These are phyloP conservation scores for Cynocephalus volans DNA, from an alignment of 2,113 vertebrate species.

Conservation along the genomic window DNA sequence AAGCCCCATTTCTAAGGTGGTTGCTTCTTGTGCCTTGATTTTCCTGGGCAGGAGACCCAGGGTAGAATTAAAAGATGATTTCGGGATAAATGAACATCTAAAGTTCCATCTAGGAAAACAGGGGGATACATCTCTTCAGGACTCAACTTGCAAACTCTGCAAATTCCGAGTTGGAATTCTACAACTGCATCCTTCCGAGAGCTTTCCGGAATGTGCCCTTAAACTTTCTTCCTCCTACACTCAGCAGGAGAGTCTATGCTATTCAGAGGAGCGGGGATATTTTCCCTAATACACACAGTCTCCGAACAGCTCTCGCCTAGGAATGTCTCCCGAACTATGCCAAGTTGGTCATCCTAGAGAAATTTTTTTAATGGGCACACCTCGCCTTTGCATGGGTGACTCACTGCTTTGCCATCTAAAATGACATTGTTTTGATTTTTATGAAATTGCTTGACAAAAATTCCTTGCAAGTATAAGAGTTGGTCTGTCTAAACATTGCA, in stretches of 20 bases:
- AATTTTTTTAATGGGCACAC: neutral
- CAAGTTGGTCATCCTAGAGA: too few species aligned
- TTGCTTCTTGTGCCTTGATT: neutral
- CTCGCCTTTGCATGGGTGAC: too few species aligned
- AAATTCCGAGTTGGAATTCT: neutral
- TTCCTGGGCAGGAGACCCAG: too few species aligned
- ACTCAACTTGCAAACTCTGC: neutral
- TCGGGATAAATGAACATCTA: neutral
- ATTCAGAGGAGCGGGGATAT: accelerated
- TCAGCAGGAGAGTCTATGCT: accelerated
- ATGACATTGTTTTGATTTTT: neutral
- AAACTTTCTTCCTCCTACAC: neutral
- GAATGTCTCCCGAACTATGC: neutral
- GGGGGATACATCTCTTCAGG: accelerated
- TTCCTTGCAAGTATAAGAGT: neutral
- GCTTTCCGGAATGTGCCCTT: too few species aligned
- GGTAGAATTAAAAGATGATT: neutral
- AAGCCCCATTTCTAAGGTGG: accelerated
- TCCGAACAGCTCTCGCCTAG: too few species aligned
- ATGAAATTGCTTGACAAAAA: too few species aligned
- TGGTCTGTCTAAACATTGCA: neutral
- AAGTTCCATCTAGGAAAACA: too few species aligned
- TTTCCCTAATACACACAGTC: neutral
- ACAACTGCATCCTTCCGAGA: accelerated
- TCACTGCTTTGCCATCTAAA: neutral